Evolutionary conservation across 2,113 vertebrate species (phyloP), one percentile per base, ranked within the genome.

Genomic region (Hippocampus mohnikei): DNA sequence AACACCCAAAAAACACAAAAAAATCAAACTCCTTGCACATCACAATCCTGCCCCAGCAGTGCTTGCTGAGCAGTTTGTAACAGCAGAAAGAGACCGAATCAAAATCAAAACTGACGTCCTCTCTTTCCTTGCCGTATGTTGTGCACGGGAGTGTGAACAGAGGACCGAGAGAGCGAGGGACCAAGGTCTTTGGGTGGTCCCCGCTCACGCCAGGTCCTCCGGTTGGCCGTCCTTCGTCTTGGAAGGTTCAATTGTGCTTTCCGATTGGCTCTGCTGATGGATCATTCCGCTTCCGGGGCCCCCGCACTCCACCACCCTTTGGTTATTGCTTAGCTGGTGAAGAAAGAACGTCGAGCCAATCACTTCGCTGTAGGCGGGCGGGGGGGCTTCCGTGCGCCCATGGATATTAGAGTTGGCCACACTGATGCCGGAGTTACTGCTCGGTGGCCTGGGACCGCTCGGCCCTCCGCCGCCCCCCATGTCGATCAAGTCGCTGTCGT

Each of bases 301-400:
- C 67, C 73, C 75, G 1, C 40, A 53, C 27, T 76, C 74, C 69
- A 82, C 83, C 46, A 73, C 65, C 86, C 87, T 86, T 74, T 85
- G 86, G 46, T 91, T 85, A 82, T 93, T 93, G 94, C 94, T 94
- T 92, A 96, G 96, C 95, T 96, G 96, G 94, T 96, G 95, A 83
- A 95, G 93, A 93, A 95, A 95, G 93, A 95, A 94, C 5, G 95
- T 89, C 65, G 95, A 92, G 76, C 95, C 94, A 93, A 96, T 95
- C 87, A 96, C 96, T 91, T 98, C 96, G n/a, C 94, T 98, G 93
- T 99, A 99, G 0, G 97, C 93, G 0, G 97, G 97, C 15, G 97
- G 96, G 1, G 96, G 95, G 55, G 95, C 95, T 83, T 96, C 96
- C 94, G 95, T 94, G 84, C 94, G 93, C 80, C 94, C 93, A 0